Evolutionary conservation across 2,888 invertebrate species (phyloP), one percentile per base, ranked within the genome.

Genomic region (Cyaniris semiargus): DNA sequence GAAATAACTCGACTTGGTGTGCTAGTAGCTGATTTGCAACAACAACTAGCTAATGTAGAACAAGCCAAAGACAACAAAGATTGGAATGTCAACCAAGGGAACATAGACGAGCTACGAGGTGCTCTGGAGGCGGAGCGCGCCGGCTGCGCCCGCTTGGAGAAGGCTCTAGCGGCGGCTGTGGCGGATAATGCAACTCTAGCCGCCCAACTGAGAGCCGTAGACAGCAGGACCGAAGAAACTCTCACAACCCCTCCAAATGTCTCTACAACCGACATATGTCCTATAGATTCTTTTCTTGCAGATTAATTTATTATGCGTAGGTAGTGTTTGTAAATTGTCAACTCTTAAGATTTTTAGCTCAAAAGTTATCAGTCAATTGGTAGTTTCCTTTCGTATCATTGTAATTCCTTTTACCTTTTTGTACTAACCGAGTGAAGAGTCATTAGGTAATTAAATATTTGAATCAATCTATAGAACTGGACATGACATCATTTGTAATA

Each of bases 241-340:
- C 76, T 78, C 2, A 82, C 82, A 70, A 79, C 84, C 1, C 83
- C 84, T 3, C 79, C 82, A 3, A 80, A 83, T 23, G 78, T 82
- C 53, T 79, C 79, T 44, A 60, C 81, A 3, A 84, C 84, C 6
- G 88, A 88, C 75, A 87, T 89, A 77, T 88, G 86, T 76, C 88
- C 90, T 0, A 89, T 94, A 76, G 91, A 93, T 81, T 88, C 87
- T 8, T 93, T 93, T 79, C 85, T 94, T 78, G 92, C 92, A 76
- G 92, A 93, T 76, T 91, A 86, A 85, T 31, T 58, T 5, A 27
- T 18, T 31, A 31, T 56, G 38, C 4, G 5, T 21, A 60, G 13
- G 5, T 21, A 60, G 13, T 60, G 21, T 31, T 66, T 18, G 15
- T 27, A 66, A 31, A 31, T 27, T 66, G 15, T 66, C 0, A 60